Conservation (phyloP, 2,888 invertebrate genomes). For the Pseudolycoriella hygida region DNA sequence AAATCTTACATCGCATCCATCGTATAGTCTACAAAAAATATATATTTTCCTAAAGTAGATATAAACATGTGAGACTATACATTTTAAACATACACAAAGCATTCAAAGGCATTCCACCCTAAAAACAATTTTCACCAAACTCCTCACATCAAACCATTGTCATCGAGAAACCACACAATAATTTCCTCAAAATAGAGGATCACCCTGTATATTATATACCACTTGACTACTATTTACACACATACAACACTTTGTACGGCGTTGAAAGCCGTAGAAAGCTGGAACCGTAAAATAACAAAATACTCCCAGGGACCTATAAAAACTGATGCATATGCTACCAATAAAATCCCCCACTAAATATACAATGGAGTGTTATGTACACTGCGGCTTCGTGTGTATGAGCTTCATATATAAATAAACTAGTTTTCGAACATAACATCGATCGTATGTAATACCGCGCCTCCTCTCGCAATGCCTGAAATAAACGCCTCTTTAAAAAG, state of each 20-base stretch:
- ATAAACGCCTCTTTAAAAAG: too few relatives aligned
- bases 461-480: too few relatives aligned
- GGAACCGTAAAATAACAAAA: slow-evolving; percentile 6
- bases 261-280: slow-evolving; percentile 8
- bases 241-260: slow-evolving; percentile 4
- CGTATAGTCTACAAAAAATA: background rate
- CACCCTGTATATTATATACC: slow-evolving; percentile 4
- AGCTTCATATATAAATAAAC: too few relatives aligned
- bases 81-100: background rate
- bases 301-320: slow-evolving; percentile 10
- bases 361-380: slow-evolving; percentile 6
- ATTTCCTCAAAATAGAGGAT: slow-evolving; percentile 3
- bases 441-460: too few relatives aligned
- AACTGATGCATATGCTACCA: slow-evolving; percentile 10
- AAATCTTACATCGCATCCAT: too few relatives aligned
- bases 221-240: slow-evolving; percentile 5
- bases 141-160: slow-evolving; percentile 6
- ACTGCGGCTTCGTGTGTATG: background rate
- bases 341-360: slow-evolving; percentile 9
- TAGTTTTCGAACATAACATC: too few relatives aligned
- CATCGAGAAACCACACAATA: slow-evolving; percentile 5
- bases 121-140: slow-evolving; percentile 3
- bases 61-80: background rate
- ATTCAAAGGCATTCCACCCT: background rate
- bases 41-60: background rate